Base-by-base conservation (phyloP, 1,140 invertebrate species). In the Dreissena polymorpha region DNA sequence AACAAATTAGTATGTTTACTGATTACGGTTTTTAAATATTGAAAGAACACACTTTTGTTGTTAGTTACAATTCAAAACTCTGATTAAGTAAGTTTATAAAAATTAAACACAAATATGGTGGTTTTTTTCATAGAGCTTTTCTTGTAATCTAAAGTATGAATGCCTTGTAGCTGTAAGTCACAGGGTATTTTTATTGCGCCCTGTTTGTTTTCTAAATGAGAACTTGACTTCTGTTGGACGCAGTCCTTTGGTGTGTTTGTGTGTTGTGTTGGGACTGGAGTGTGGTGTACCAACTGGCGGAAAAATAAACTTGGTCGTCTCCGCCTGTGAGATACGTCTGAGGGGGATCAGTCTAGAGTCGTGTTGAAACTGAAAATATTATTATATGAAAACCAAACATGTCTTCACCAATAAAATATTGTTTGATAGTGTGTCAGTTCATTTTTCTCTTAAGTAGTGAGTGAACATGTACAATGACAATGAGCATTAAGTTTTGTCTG, bases 331-430 rank as follows among this genome's bases (percentile, higher is more conserved):
- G 39, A 69, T 50, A 23, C 57, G 39, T 21, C 76, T 64, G 13
- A 78, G 64, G 3, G 76, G 76, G 10, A 68, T 78, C 23, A 69
- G 64, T 57, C 76, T 78, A 78, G 64, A 78, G 76, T 78, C 65
- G 64, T n/a, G 23, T 51, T 13, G 25, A 50, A 78, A 68, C 76
- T 78, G 76, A 10, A 77, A 67, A 51, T 50, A 74, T 27, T 23
- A 67, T 50, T 21, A 55, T 53, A 27, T 13, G 57, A 23, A 49
- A 29, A 49, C 6, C 1, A 13, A 71, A 49, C 27, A 39, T 16
- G 29, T 27, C 23, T 10, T 13, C 23, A 25, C 13, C 23, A 67
- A 67, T 67, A 67, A 14, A 7, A 27, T 25, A 14, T 27, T 67
- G 16, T 14, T 27, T 67, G 14, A n/a, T n/a, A 0, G 23, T 67